These are phyloP conservation scores for Microtus oregoni DNA, from an alignment of 2,113 vertebrate species.

Conservation along the genomic window DNA sequence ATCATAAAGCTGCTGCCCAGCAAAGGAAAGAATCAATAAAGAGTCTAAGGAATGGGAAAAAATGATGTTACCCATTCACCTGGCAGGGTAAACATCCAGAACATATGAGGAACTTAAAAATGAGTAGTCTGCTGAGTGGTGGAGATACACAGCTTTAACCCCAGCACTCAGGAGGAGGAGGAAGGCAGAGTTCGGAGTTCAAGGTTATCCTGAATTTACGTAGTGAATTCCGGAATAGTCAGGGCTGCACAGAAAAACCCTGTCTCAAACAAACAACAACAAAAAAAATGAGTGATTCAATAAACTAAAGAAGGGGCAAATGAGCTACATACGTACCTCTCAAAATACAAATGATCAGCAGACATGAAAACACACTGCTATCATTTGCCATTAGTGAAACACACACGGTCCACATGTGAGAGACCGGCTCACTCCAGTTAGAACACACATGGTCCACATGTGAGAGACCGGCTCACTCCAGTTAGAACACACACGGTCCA, in stretches of 20 bases:
- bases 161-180: background rate
- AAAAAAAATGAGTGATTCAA: background rate
- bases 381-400: background rate
- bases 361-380: background rate
- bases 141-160: background rate
- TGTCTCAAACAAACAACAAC: background rate
- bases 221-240: background rate
- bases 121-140: background rate
- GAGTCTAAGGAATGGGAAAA: background rate
- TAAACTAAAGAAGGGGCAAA: background rate
- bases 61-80: background rate
- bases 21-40: background rate
- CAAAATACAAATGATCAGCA: background rate
- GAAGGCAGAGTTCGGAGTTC: background rate
- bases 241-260: background rate
- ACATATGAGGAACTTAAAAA: background rate
- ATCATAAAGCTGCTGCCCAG: background rate
- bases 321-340: background rate
- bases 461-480: too few relatives aligned
- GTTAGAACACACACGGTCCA: too few relatives aligned
- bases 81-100: background rate
- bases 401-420: too few relatives aligned
- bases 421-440: background rate
- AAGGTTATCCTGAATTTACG: background rate
- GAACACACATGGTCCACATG: too few relatives aligned